A percentile compares a stretch with the other conserved stretches of the same genome.
Conservation (phyloP, 2,888 invertebrate species). For the Drosophila anceps region DNA sequence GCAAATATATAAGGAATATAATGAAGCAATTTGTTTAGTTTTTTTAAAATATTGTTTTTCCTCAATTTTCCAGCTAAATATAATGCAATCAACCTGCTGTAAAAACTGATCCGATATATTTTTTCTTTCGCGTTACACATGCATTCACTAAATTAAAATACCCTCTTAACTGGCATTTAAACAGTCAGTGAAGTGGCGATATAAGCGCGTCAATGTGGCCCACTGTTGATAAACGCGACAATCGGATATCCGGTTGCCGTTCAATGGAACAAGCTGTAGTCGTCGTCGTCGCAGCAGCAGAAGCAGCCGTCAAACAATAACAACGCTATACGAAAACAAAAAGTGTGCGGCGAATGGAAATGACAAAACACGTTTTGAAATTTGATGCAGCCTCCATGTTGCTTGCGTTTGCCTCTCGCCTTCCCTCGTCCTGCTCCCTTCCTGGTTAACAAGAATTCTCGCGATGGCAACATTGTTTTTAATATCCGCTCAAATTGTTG, state of each 20-base stretch:
- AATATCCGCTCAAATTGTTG: slow-evolving; percentile 80
- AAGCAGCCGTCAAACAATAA: slow-evolving; percentile 48
- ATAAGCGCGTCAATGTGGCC: slow-evolving; percentile 39
- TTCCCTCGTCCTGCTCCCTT: slow-evolving; percentile 4
- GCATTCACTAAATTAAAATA: background rate
- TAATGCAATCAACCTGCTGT: too few relatives aligned
- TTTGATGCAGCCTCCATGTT: slow-evolving; percentile 53
- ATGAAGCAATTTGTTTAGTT: too few relatives aligned
- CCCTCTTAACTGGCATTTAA: slow-evolving; percentile 12
- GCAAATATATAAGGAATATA: too few relatives aligned
- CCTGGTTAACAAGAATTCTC: slow-evolving; percentile 46
- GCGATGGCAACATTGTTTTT: slow-evolving; percentile 76
- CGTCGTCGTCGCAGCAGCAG: background rate
- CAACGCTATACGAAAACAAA: slow-evolving; percentile 26
- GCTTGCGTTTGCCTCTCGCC: background rate
- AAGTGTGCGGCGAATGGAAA: slow-evolving; percentile 56
- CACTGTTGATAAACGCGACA: slow-evolving; percentile 65
- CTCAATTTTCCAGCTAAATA: too few relatives aligned
- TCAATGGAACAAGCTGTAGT: slow-evolving; percentile 51
- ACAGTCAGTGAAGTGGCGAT: slow-evolving; percentile 41
- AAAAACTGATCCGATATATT: background rate
- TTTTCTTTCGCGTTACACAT: background rate
- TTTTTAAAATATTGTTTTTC: too few relatives aligned
- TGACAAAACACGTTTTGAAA: slow-evolving; percentile 73
- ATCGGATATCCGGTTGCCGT: slow-evolving; percentile 69